Evolutionary conservation across 92 coral and sea anemone species (phyloP).

Genomic region (Umimayanthus chanpuru): DNA sequence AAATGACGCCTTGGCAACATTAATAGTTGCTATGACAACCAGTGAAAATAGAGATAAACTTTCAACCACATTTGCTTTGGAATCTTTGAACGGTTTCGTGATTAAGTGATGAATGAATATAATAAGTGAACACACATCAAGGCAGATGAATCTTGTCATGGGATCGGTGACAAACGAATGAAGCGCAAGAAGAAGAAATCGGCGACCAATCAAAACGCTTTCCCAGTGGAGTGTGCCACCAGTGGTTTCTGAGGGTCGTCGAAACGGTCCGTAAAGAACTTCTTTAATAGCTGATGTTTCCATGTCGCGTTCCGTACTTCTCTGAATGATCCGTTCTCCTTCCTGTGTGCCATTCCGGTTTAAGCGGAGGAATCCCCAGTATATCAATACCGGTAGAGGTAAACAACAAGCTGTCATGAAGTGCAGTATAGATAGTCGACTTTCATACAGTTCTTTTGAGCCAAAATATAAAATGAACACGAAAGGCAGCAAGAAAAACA

Average conservation of each 20-base stretch:
- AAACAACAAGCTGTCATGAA: conserved; percentile 42
- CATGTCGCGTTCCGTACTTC: no score
- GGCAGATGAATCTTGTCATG: conserved; percentile 10
- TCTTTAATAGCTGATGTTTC: conserved; percentile 21
- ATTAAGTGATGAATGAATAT: conserved; percentile 43
- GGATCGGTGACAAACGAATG: conserved; percentile 41
- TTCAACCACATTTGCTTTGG: conserved; percentile 39
- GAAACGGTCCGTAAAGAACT: conserved; percentile 51
- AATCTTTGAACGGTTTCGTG: conserved; percentile 34
- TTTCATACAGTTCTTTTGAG: conserved; percentile 31
- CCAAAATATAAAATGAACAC: conserved; percentile 46
- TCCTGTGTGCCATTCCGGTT: not conserved
- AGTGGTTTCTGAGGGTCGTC: conserved; percentile 1
- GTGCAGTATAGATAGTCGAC: conserved; percentile 25
- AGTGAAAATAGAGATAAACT: conserved; percentile 18
- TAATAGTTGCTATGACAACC: conserved; percentile 47
- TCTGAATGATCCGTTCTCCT: not conserved
- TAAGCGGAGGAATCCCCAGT: conserved; percentile 17
- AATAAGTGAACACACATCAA: conserved; percentile 25
- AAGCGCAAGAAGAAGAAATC: conserved; percentile 30
- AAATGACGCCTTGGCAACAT: conserved; percentile 35
- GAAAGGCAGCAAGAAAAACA: conserved; percentile 21
- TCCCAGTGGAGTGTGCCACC: conserved; percentile 58
- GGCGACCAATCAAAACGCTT: conserved; percentile 49
- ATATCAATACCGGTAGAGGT: conserved; percentile 29